Base-by-base conservation (phyloP, 1,140 invertebrate genomes). In the Leptonema lineaticorne region DNA sequence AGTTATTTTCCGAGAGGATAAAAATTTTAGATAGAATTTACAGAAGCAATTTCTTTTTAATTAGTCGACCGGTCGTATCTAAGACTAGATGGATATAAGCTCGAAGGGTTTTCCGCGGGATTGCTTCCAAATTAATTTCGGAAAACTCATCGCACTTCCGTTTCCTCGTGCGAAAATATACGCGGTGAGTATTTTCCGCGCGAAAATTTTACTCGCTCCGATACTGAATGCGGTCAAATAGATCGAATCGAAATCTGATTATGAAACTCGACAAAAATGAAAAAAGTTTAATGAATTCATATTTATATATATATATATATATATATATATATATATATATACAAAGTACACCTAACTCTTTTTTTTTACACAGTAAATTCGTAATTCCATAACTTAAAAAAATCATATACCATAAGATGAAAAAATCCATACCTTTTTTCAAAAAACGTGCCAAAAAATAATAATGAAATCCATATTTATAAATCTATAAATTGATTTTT, bases 81-180 rank as follows among this genome's bases (percentile, higher is more conserved):
- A 22, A 48, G 46, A 22, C 16, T n/a, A 18, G 46, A 18, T 20
- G 46, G 46, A 48, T 20, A 48, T 22, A 26, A 26, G 20, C 50
- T 6, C 22, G 5, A 26, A 30, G 62, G 29, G 62, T 64, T 64
- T 64, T 64, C 62, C 62, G 45, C 62, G 33, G 62, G 62, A 64
- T 64, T 64, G 62, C 62, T 64, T 64, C 62, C 62, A 50, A 64
- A 64, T 64, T 64, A 64, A 64, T 64, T 64, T 64, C 62, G 22
- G 33, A 64, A 64, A 64, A 41, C 37, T 45, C n/a, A n/a, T n/a
- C n/a, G n/a, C n/a, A n/a, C 62, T 64, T 33, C 45, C 62, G 33
- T 50, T 50, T 14, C 24, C 27, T 26, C 2, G 2, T 1, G 50
- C 50, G 50, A 53, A 53, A 29, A 30, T n/a, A 24, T 9, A 29